These are phyloP conservation scores for Thalassaphorura encarpata DNA, from an alignment of 1,140 invertebrate species.

Conservation along the genomic window DNA sequence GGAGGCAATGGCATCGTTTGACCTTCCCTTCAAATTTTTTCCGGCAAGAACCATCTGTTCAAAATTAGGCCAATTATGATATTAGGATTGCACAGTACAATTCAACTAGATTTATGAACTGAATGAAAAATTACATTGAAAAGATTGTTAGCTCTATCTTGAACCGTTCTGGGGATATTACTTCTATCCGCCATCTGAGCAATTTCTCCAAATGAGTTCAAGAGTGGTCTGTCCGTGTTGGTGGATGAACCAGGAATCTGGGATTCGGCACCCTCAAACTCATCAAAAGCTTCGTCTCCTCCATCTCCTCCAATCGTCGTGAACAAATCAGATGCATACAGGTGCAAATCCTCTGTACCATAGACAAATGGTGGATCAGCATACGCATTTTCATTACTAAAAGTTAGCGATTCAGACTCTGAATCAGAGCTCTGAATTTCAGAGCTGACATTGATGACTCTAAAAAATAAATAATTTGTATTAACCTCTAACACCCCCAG, in stretches of 20 bases:
- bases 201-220: slow-evolving; percentile 87
- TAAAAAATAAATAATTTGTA: slow-evolving; percentile 38
- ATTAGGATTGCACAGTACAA: not conserved
- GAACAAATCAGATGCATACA: slow-evolving; percentile 91
- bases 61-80: too few relatives aligned
- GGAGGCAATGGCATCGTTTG: slow-evolving; percentile 96
- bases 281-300: slow-evolving; percentile 68
- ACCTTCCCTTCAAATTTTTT: slow-evolving; percentile 85
- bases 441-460: slow-evolving; percentile 99
- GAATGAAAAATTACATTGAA: slow-evolving; percentile 67
- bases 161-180: slow-evolving; percentile 88
- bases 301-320: slow-evolving; percentile 93
- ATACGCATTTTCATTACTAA: slow-evolving; percentile 94
- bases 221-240: slow-evolving; percentile 84
- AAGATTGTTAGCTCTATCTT: slow-evolving; percentile 87
- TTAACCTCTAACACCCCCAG: not conserved
- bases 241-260: slow-evolving; percentile 87
- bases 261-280: slow-evolving; percentile 82
- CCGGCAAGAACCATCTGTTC: slow-evolving; percentile 71
- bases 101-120: not conserved
- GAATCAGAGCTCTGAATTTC: too few relatives aligned
- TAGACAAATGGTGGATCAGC: slow-evolving; percentile 98
- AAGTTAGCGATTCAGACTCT: slow-evolving; percentile 99
- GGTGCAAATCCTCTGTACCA: slow-evolving; percentile 85
- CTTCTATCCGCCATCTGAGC: slow-evolving; percentile 95